Conservation (phyloP, 2,797 vertebrate species). For the Gambelia wislizenii region DNA sequence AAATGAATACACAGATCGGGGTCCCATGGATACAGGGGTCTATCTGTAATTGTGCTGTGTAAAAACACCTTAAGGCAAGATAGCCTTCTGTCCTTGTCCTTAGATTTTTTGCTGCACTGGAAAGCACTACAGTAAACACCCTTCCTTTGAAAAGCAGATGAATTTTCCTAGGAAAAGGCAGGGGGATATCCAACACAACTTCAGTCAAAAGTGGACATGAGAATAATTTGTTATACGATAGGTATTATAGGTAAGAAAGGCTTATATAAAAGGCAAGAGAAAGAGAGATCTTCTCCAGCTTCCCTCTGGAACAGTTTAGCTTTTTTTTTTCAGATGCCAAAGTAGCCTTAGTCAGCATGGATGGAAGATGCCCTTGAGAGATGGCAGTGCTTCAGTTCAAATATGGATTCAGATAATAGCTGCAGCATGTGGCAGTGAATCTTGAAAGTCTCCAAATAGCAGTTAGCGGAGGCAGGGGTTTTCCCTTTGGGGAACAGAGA, state of each 20-base stretch:
- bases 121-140: neutral
- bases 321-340: constrained; percentile 58
- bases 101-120: neutral
- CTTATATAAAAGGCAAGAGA: neutral
- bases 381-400: constrained; percentile 44
- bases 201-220: neutral
- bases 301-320: constrained; percentile 44
- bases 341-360: constrained; percentile 33
- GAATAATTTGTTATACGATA: neutral
- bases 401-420: constrained; percentile 65
- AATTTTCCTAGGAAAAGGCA: neutral
- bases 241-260: neutral
- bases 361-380: constrained; percentile 53
- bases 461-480: constrained; percentile 9
- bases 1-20: too few relatives aligned
- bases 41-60: too few relatives aligned
- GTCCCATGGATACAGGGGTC: too few relatives aligned
- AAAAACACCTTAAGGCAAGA: too few relatives aligned
- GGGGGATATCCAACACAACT: neutral
- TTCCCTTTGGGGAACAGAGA: constrained; percentile 26
- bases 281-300: neutral
- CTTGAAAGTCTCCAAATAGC: constrained; percentile 51
- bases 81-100: too few relatives aligned
- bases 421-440: constrained; percentile 43
- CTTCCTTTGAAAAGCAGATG: neutral